Base-by-base conservation (phyloP, 2,888 invertebrate species). In the Acanthosoma haemorrhoidale region DNA sequence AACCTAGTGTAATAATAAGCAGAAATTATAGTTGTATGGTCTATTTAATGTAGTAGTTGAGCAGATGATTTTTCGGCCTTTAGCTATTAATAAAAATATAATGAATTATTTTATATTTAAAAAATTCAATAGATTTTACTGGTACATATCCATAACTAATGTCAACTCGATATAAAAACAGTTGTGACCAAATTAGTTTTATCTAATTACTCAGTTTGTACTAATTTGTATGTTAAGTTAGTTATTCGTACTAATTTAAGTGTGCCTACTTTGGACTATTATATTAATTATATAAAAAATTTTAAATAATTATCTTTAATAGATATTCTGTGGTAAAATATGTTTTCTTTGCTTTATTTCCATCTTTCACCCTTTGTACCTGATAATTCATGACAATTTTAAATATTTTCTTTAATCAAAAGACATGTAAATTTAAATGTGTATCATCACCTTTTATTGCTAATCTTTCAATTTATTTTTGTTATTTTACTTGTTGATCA, bases 81-180 rank as follows among this genome's bases (percentile, higher is more conserved):
- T 63, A n/a, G 36, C 61, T 38, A 29, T 63, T 63, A 36, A 38
- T 39, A 21, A 63, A 63, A 63, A 58, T 25, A 63, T 16, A 38
- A 63, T 38, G 38, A 38, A 36, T 63, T 63, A 39, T 63, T 15
- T 18, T 39, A 39, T 21, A 39, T 38, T 39, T 63, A 21, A 36
- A 15, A 21, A 67, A 57, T 39, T 57, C 60, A 51, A 60, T 70
- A 70, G 70, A 68, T 43, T 67, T 70, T 70, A 70, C 67, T 72
- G 66, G 71, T 63, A 72, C 70, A 70, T 70, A 72, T 72, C 72
- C 68, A 68, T 68, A 70, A 25, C 29, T 34, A 34, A 29, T 21
- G 25, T 63, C 18, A 18, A 15, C 34, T 11, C 32, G n/a, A 34
- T 1, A 13, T 63, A 63, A 63, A 15, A 43, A 43, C 39, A 63